Percentiles rank a stretch among this genome's conserved stretches.
phyloP scores from a whole-genome alignment of 2,113 vertebrate species.

The Thinocorus orbignyianus region DNA sequence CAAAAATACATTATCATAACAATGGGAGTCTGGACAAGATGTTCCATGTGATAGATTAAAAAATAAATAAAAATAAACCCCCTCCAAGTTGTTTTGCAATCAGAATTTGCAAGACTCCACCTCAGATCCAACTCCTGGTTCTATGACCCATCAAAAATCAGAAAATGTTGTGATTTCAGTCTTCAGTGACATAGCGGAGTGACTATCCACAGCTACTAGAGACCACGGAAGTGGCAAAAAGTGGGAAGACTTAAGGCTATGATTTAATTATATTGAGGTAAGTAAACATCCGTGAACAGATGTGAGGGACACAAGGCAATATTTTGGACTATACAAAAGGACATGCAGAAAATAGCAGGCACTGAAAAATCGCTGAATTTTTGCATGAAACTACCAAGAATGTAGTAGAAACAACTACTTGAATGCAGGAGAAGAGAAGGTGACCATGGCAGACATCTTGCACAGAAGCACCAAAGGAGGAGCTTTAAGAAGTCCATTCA shows the following conservation, averaged over 20 bases:
- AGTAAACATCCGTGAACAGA: not conserved
- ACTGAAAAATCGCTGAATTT: not conserved
- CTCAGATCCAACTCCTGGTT: not conserved
- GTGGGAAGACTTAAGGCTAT: not conserved
- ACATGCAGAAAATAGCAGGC: not conserved
- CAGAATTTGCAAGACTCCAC: not conserved
- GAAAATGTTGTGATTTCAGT: not conserved
- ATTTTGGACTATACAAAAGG: not conserved
- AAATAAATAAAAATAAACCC: not conserved
- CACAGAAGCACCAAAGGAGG: not conserved
- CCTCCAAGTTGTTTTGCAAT: not conserved
- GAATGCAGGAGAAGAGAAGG: not conserved
- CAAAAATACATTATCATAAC: rapidly evolving
- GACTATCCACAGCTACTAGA: not conserved
- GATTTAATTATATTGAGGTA: not conserved
- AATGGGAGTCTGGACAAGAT: not conserved
- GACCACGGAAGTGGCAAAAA: not conserved
- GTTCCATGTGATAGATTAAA: not conserved
- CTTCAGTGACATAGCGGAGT: not conserved
- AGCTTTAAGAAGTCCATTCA: not conserved
- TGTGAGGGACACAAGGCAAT: not conserved
- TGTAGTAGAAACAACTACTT: not conserved
- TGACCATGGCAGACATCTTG: not conserved
- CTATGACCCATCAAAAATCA: not conserved
- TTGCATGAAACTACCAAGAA: not conserved